phyloP scores from a whole-genome alignment of 2,797 vertebrate genomes.

The Uromys caudimaculatus region DNA sequence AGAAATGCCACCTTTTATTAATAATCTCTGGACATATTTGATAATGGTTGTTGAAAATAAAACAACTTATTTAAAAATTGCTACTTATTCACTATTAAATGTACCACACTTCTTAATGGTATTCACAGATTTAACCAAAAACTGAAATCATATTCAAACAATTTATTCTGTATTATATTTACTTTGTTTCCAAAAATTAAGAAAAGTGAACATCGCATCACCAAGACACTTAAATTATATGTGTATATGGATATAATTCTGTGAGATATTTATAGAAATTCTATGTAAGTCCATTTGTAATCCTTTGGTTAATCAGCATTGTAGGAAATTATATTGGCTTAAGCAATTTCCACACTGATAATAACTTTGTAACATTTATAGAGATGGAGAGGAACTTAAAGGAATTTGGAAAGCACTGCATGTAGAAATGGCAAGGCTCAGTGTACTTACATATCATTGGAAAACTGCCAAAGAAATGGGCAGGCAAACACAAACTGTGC shows the following conservation, averaged over 20 bases:
- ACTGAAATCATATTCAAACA: not conserved
- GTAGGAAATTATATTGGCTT: constrained; percentile 11
- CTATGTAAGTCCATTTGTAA: not conserved
- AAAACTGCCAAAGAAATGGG: constrained; percentile 82
- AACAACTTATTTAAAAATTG: not conserved
- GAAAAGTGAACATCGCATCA: not conserved
- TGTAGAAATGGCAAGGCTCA: constrained; percentile 13
- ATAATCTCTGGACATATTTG: not conserved
- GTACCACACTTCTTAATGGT: not conserved
- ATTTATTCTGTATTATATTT: not conserved
- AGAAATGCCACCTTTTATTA: not conserved
- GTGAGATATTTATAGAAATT: constrained; percentile 13
- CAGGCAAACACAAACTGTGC: constrained; percentile 79
- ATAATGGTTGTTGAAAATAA: not conserved
- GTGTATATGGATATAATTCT: not conserved
- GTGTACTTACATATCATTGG: constrained; percentile 69
- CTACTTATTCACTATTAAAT: not conserved
- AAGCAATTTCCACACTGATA: constrained; percentile 10
- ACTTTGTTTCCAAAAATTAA: not conserved
- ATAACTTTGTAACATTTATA: not conserved
- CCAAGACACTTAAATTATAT: not conserved
- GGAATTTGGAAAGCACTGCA: constrained; percentile 52
- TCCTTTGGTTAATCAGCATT: not conserved
- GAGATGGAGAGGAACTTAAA: not conserved
- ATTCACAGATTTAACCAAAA: not conserved